Conservation (phyloP, 2,888 invertebrate species). For the Amphipyra berbera region DNA sequence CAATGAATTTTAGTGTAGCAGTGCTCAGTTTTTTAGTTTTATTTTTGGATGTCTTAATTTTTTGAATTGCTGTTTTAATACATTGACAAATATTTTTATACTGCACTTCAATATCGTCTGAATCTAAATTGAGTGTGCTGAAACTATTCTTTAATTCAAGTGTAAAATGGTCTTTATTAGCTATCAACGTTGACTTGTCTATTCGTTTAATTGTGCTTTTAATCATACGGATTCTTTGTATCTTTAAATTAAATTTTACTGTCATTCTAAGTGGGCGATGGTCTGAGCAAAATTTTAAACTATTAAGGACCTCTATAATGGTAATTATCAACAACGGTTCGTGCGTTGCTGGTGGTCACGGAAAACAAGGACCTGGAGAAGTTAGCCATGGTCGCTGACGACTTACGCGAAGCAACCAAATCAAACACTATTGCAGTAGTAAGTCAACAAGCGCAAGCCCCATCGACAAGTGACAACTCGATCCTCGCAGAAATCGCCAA, state of each 20-base stretch:
- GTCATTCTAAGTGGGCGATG: background rate
- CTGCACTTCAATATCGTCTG: background rate
- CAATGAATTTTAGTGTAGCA: background rate
- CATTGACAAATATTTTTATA: background rate
- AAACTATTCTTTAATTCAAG: background rate
- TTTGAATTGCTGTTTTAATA: background rate
- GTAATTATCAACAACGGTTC: too few relatives aligned
- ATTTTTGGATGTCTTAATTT: background rate
- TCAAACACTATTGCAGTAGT: too few relatives aligned
- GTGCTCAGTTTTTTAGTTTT: background rate
- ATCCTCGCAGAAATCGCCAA: too few relatives aligned
- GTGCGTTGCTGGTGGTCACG: too few relatives aligned
- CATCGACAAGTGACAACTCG: too few relatives aligned
- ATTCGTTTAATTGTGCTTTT: background rate
- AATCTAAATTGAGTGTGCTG: background rate
- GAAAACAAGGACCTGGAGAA: too few relatives aligned
- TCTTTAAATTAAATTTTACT: background rate
- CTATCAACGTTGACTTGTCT: background rate
- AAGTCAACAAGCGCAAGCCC: too few relatives aligned
- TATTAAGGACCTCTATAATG: too few relatives aligned
- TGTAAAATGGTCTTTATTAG: background rate
- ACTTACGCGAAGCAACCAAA: too few relatives aligned
- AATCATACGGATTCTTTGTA: background rate
- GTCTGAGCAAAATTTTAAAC: slow-evolving; percentile 1
- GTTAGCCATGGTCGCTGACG: too few relatives aligned